Conservation (phyloP, 1,140 invertebrate species). For the Stenopsyche tienmushanensis region DNA sequence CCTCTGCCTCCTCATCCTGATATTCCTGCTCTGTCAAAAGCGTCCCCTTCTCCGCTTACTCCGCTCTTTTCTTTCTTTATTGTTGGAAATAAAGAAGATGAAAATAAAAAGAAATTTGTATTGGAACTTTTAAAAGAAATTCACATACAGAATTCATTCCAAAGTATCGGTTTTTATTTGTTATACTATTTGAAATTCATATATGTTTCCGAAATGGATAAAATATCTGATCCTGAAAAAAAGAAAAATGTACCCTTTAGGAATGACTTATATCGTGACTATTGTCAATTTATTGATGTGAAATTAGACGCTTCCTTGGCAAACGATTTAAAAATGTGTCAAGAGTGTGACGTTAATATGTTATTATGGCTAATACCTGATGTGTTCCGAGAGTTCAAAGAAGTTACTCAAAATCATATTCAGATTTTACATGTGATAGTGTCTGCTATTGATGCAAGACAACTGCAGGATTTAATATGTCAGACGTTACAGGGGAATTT, state of each 20-base stretch:
- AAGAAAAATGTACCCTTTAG: constrained; percentile 74
- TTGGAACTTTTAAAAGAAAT: constrained; percentile 75
- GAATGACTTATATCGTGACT: constrained; percentile 80
- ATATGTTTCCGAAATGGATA: constrained; percentile 49
- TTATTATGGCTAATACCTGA: constrained; percentile 90
- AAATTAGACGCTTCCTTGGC: constrained; percentile 77
- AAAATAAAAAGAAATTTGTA: constrained; percentile 72
- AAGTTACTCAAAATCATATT: constrained; percentile 80
- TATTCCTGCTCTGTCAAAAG: constrained; percentile 45
- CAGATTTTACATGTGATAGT: constrained; percentile 85
- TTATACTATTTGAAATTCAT: constrained; percentile 62
- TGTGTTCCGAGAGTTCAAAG: constrained; percentile 87
- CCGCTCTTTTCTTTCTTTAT: constrained; percentile 49
- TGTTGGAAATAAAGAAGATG: constrained; percentile 70
- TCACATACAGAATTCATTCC: constrained; percentile 62
- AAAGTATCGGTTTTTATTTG: constrained; percentile 79
- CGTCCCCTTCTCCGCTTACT: constrained; percentile 50
- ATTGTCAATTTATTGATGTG: constrained; percentile 78
- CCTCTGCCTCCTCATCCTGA: constrained; percentile 47
- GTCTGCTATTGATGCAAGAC: constrained; percentile 82
- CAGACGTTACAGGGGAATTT: constrained; percentile 87
- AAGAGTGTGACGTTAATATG: constrained; percentile 83
- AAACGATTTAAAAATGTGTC: constrained; percentile 80
- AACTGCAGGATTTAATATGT: constrained; percentile 87
- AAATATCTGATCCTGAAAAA: constrained; percentile 51